A percentile compares a stretch with the other conserved stretches of the same genome.
Evolutionary conservation across 2,113 vertebrate species (phyloP).

Genomic region (Passer montanus): DNA sequence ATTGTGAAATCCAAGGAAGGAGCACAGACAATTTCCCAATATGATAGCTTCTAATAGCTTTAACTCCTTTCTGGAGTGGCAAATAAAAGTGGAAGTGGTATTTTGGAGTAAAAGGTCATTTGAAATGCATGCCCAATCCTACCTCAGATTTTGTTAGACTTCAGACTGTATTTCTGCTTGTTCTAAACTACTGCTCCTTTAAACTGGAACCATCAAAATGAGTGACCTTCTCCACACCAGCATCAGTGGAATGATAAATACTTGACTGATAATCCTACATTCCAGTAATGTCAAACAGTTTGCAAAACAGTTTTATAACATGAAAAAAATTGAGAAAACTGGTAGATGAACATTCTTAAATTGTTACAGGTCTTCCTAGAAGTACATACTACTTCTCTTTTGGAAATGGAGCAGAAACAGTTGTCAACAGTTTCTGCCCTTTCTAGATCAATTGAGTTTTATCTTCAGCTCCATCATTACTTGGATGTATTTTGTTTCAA

Average conservation of each 20-base stretch:
- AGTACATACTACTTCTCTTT: not conserved
- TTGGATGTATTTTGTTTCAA: not conserved
- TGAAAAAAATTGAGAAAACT: not conserved
- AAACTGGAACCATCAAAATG: not conserved
- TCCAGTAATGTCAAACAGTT: not conserved
- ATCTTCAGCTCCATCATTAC: not conserved
- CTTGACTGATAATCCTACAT: not conserved
- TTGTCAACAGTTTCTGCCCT: not conserved
- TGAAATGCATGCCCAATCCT: not conserved
- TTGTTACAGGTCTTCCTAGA: not conserved
- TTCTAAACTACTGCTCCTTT: not conserved
- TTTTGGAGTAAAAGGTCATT: not conserved
- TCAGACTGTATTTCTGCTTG: not conserved
- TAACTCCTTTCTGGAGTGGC: not conserved
- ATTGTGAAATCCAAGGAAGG: not conserved
- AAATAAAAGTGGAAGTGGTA: not conserved
- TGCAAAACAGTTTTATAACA: not conserved
- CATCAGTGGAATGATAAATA: not conserved
- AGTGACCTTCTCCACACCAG: not conserved
- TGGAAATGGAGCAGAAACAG: not conserved
- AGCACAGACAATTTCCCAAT: not conserved
- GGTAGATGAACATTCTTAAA: not conserved
- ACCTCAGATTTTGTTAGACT: not conserved
- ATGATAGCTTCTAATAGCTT: not conserved
- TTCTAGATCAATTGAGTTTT: not conserved